A percentile compares a stretch with the other conserved stretches of the same genome.
Evolutionary conservation across 2,797 vertebrate genomes (phyloP).

Genomic region (Xerus rutilus): DNA sequence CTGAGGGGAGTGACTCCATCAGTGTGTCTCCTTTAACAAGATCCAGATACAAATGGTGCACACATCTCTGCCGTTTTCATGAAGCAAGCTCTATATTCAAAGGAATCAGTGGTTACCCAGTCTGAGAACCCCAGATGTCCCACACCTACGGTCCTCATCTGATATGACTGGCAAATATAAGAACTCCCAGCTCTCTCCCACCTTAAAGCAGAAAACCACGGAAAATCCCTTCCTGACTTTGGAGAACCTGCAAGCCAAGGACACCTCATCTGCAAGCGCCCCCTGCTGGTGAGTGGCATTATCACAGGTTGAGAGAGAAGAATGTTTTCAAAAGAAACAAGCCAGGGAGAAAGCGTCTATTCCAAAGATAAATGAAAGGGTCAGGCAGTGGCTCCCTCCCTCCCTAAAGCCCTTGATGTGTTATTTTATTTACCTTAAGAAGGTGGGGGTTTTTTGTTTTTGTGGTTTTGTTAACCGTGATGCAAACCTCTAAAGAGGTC

Average conservation of each 20-base stretch:
- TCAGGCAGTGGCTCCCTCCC: not conserved
- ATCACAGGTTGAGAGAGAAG: not conserved
- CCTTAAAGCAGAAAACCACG: not conserved
- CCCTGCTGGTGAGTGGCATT: not conserved
- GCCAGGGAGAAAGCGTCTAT: not conserved
- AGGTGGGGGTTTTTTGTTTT: not conserved
- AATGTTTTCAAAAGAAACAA: not conserved
- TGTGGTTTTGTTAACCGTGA: not conserved
- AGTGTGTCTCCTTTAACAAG: not conserved
- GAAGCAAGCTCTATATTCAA: accelerated
- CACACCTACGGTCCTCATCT: not conserved
- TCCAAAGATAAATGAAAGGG: not conserved
- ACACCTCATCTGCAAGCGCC: not conserved
- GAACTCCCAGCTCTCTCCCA: accelerated
- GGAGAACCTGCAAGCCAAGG: accelerated
- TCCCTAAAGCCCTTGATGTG: not conserved
- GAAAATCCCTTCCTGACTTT: not conserved
- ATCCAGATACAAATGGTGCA: not conserved
- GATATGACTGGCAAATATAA: not conserved
- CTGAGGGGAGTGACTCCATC: too few species aligned
- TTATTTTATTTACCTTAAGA: not conserved
- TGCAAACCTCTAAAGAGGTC: not conserved
- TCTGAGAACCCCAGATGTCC: not conserved
- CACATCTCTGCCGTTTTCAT: not conserved
- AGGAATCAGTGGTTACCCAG: accelerated